phyloP scores from a whole-genome alignment of 2,888 invertebrate genomes.

The Diabrotica balteata region DNA sequence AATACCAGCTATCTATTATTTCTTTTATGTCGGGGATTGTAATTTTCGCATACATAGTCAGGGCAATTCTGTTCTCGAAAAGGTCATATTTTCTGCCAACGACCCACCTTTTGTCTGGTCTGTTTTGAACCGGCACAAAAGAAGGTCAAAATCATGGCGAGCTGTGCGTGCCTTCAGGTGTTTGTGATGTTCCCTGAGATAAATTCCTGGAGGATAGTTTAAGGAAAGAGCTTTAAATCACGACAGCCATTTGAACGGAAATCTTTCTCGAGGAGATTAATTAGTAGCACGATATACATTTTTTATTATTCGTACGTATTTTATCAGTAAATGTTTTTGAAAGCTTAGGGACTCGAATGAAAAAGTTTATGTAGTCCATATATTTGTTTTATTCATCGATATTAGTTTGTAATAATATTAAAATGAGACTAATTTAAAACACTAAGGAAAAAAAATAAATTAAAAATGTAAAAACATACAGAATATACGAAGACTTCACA shows the following conservation, averaged over 20 bases:
- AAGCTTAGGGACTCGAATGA: too few species aligned
- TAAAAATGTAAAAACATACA: too few species aligned
- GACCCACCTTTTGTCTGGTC: not conserved
- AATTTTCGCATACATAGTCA: not conserved
- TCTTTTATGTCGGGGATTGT: not conserved
- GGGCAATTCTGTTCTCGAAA: not conserved
- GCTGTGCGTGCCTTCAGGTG: slow-evolving; percentile 14
- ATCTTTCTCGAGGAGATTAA: not conserved
- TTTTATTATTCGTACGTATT: too few species aligned
- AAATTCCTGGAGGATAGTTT: slow-evolving; percentile 12
- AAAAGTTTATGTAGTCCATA: too few species aligned
- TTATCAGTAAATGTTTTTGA: too few species aligned
- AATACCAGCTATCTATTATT: not conserved
- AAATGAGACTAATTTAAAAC: too few species aligned
- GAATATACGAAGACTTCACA: too few species aligned
- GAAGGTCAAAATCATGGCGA: slow-evolving; percentile 10
- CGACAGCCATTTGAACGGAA: not conserved
- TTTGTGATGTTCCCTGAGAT: slow-evolving; percentile 11
- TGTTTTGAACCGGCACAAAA: slow-evolving; percentile 4
- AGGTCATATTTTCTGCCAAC: slow-evolving; percentile 2
- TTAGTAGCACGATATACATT: too few species aligned
- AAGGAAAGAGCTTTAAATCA: slow-evolving; percentile 4
- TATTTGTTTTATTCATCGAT: too few species aligned
- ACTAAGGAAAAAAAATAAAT: too few species aligned
- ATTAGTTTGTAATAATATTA: too few species aligned